Base-by-base conservation (phyloP, 2,113 vertebrate genomes). In the Brachionichthys hirsutus region DNA sequence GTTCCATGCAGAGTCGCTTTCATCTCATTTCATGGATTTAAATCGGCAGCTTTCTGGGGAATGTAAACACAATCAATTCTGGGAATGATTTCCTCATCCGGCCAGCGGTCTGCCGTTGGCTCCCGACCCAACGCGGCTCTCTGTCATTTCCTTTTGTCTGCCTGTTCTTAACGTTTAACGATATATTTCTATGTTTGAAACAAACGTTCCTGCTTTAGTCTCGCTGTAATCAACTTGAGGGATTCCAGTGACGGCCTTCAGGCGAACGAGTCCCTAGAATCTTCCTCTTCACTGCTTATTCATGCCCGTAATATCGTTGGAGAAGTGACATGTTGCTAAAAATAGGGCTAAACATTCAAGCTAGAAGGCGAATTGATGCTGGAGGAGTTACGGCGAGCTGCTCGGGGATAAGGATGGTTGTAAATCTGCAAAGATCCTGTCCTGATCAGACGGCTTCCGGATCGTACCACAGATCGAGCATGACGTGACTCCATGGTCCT, bases 11-110 rank as follows among this genome's bases (percentile, higher is more conserved):
- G n/a, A 38, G 10, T 42, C 59, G 41, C 66, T 73, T 69, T 63
- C 62, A 61, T 48, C 41, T 42, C 10, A 47, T 70, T 74, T 47
- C 54, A 35, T 58, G 50, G 44, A 68, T 61, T 66, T 18, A 46
- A 75, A 71, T 67, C 20, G 61, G 67, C 65, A 59, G 59, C 58
- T 75, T 62, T 52, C 45, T 34, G 24, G 54, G 38, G 52, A 81
- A 81, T 79, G 74, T 83, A 84, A 79, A 86, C 75, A 65, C 42
- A 78, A 76, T 81, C 70, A 78, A 35, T 67, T 67, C 65, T 69
- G 67, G 70, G 61, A 57, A 62, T 36, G 38, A 59, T 75, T 47
- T 65, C 60, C 58, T 70, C 48, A 46, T 71, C 58, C 38, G 49
- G 53, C 54, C 61, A 51, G 68, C 50, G 8, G 35, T 59, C 43